Evolutionary conservation across 2,797 vertebrate genomes (phyloP).

Genomic region (Acipenser ruthenus): DNA sequence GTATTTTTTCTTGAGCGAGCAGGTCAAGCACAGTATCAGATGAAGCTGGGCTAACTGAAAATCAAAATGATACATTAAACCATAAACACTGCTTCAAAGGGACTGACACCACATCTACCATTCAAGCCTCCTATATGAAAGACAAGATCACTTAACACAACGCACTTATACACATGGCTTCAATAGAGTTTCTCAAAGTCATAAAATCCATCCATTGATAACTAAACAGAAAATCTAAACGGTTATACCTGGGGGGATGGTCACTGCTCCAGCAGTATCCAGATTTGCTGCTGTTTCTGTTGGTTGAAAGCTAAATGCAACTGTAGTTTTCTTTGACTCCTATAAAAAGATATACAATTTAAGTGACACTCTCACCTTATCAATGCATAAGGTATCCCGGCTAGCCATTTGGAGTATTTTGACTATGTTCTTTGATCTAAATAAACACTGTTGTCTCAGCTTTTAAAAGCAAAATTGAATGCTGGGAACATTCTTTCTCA

Average conservation of each 20-base stretch:
- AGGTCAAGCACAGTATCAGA: constrained; percentile 75
- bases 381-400: no score
- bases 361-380: background rate
- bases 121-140: no score
- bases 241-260: constrained; percentile 71
- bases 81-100: constrained; percentile 1
- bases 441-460: no score
- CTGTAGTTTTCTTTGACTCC: constrained; percentile 51
- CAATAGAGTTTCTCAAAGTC: no score
- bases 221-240: constrained; percentile 13
- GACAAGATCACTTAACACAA: no score
- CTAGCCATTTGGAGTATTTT: no score
- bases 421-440: no score
- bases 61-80: background rate
- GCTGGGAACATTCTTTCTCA: no score
- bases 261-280: constrained; percentile 56
- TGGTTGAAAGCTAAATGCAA: constrained; percentile 48
- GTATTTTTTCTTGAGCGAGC: constrained; percentile 79
- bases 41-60: constrained; percentile 66
- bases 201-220: no score
- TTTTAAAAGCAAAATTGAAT: no score
- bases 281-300: constrained; percentile 60
- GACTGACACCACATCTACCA: background rate
- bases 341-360: constrained; percentile 22
- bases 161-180: no score